Conservation (phyloP, 2,888 invertebrate genomes). For the Calliphora vomitoria region DNA sequence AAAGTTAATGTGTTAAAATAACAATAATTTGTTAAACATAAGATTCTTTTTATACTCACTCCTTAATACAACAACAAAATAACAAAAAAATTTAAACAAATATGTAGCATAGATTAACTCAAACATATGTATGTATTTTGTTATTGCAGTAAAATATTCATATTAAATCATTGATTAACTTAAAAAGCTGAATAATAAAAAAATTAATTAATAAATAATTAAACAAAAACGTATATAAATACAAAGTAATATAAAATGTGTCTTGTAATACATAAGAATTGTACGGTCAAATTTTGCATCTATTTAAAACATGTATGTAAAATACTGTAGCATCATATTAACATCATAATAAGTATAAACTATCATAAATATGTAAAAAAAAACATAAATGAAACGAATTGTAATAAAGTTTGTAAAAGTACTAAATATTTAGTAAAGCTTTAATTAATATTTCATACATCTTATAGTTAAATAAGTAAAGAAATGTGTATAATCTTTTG, state of each 20-base stretch:
- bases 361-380: background rate
- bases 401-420: constrained; percentile 68
- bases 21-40: too few relatives aligned
- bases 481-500: background rate
- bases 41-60: background rate
- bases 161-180: background rate
- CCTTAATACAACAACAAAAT: background rate
- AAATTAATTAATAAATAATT: too few relatives aligned
- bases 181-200: constrained; percentile 26
- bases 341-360: background rate
- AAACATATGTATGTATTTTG: constrained; percentile 18
- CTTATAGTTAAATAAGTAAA: constrained; percentile 17
- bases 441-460: constrained; percentile 46
- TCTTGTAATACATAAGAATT: constrained; percentile 69
- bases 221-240: constrained; percentile 10
- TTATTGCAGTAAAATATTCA: constrained; percentile 30
- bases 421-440: constrained; percentile 54
- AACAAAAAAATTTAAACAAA: background rate
- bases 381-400: constrained; percentile 60
- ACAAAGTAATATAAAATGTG: constrained; percentile 72
- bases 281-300: constrained; percentile 59
- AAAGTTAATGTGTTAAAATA: too few relatives aligned
- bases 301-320: constrained; percentile 7
- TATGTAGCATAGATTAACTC: background rate
- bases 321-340: constrained; percentile 15